phyloP scores from a whole-genome alignment of 2,797 vertebrate species.

The Crypturellus tataupa region DNA sequence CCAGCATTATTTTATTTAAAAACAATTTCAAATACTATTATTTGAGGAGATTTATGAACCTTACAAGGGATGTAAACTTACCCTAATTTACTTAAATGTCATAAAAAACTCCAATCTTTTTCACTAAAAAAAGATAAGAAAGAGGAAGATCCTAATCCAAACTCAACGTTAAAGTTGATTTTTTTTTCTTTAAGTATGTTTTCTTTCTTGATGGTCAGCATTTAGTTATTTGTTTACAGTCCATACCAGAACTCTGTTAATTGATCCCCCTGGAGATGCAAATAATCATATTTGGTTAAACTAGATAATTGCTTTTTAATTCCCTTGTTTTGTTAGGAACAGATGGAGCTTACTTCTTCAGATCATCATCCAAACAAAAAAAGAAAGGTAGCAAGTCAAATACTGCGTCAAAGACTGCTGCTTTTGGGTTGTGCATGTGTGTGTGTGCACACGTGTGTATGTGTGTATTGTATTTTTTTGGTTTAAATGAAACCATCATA shows the following conservation, averaged over 20 bases:
- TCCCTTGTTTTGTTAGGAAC: slow-evolving; percentile 83
- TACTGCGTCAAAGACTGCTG: background rate
- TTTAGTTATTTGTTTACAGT: slow-evolving; percentile 17
- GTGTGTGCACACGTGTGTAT: background rate
- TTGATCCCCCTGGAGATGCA: background rate
- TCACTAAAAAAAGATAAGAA: background rate
- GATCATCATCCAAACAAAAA: slow-evolving; percentile 93
- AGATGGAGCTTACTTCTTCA: slow-evolving; percentile 93
- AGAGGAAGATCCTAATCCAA: background rate
- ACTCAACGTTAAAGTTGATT: background rate
- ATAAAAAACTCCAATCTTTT: background rate
- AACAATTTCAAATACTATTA: background rate
- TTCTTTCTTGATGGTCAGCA: background rate
- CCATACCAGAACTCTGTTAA: background rate
- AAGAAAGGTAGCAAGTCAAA: slow-evolving; percentile 88
- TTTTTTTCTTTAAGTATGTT: background rate
- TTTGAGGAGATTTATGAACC: background rate
- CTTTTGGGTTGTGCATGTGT: slow-evolving; percentile 25
- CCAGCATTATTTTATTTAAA: background rate
- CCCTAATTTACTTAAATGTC: background rate
- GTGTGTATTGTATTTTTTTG: background rate
- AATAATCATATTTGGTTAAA: slow-evolving; percentile 42
- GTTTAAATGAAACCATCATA: background rate
- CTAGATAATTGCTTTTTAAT: slow-evolving; percentile 58
- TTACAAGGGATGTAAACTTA: background rate